phyloP scores from a whole-genome alignment of 2,888 invertebrate species.

The Plutella xylostella region DNA sequence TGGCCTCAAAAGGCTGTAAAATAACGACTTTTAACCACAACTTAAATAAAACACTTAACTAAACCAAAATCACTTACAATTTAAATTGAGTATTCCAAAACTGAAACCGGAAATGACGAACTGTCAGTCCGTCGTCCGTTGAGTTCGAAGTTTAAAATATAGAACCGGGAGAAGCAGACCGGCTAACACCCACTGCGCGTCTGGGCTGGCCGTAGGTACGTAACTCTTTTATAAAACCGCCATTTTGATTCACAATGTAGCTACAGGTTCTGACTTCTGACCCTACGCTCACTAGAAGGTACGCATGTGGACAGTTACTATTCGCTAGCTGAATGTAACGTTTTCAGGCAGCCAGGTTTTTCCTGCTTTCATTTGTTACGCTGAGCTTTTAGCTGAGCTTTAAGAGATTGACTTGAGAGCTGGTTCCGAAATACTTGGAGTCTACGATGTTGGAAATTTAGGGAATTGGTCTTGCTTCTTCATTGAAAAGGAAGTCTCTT shows the following conservation, averaged over 20 bases:
- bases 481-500: no score
- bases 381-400: no score
- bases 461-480: no score
- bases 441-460: no score
- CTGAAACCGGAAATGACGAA: not conserved
- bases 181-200: conserved; percentile 37
- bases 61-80: conserved; percentile 1
- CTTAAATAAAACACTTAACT: not conserved
- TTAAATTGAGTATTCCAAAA: not conserved
- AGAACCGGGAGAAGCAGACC: conserved; percentile 35
- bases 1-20: not conserved
- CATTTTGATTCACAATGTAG: conserved; percentile 32
- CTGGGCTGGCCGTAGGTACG: conserved; percentile 26
- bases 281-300: no score
- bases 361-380: no score
- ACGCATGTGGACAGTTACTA: no score
- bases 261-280: conserved; percentile 11
- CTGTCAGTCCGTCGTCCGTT: not conserved
- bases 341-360: no score
- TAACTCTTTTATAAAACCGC: conserved; percentile 43
- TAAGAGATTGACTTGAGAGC: no score
- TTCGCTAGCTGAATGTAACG: no score
- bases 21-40: not conserved
- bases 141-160: not conserved
- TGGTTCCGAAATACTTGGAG: no score